Conservation (phyloP, 2,888 invertebrate genomes). For the Hetaerina titia region DNA sequence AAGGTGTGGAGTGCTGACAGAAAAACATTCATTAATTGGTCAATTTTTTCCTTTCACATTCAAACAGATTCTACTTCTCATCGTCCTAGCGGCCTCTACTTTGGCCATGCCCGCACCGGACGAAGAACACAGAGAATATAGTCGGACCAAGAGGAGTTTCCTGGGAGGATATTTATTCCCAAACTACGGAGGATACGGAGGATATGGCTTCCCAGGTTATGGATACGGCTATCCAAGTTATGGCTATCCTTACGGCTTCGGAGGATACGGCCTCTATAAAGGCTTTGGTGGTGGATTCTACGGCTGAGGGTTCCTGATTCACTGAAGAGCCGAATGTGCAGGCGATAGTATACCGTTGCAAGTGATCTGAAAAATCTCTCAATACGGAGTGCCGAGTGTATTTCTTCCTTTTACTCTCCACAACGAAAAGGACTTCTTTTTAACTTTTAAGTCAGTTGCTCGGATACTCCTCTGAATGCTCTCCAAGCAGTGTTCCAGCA, state of each 20-base stretch:
- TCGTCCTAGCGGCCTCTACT: conserved; percentile 49
- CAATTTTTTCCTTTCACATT: not conserved
- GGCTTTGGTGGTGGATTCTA: conserved; percentile 39
- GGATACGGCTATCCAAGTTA: conserved; percentile 39
- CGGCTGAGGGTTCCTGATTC: not conserved
- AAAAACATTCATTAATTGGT: too few species aligned
- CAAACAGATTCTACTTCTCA: conserved; percentile 24
- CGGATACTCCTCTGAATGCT: not conserved
- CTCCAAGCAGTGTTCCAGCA: not conserved
- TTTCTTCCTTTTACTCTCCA: not conserved
- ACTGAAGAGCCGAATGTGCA: not conserved
- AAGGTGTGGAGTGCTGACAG: too few species aligned
- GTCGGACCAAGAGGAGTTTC: conserved; percentile 46
- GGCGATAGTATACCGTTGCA: not conserved
- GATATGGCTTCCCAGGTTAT: conserved; percentile 26
- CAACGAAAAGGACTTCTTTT: not conserved
- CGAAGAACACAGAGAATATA: not conserved
- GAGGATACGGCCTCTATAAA: conserved; percentile 56
- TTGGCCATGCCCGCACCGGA: not conserved
- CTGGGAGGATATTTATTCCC: not conserved
- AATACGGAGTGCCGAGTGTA: not conserved
- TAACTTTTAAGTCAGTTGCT: not conserved
- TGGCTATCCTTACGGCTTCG: conserved; percentile 38
- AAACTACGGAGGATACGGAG: not conserved
- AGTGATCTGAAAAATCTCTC: not conserved